Conservation (phyloP, 2,797 vertebrate species). For the Chloroceryle amazona region DNA sequence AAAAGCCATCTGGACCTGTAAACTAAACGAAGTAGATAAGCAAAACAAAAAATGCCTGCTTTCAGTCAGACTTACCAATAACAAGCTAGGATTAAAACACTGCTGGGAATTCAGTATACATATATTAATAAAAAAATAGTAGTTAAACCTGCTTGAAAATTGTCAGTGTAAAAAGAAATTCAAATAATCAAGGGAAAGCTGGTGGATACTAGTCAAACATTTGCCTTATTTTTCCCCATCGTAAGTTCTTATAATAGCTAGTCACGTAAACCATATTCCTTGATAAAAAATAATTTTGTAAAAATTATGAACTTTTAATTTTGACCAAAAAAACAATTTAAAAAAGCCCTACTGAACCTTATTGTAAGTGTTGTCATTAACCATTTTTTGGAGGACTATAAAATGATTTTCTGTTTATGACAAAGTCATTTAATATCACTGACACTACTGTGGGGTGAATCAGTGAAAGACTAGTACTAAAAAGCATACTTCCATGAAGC, state of each 20-base stretch:
- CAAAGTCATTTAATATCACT: not conserved
- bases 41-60: not conserved
- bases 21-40: not conserved
- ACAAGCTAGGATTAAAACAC: not conserved
- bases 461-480: not conserved
- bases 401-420: not conserved
- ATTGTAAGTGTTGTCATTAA: not conserved
- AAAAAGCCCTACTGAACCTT: not conserved
- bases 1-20: not conserved
- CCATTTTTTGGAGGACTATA: not conserved
- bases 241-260: not conserved
- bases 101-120: not conserved
- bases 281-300: not conserved
- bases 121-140: not conserved
- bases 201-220: not conserved
- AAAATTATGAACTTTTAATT: not conserved
- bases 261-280: not conserved
- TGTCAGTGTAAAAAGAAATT: not conserved
- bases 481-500: not conserved
- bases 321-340: not conserved
- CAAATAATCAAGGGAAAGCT: not conserved
- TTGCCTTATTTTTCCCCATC: not conserved
- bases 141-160: not conserved
- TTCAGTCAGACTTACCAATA: not conserved
- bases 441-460: not conserved